Evolutionary conservation across 2,113 vertebrate species (phyloP), one percentile per base, ranked within the genome.

Genomic region (Eidolon helvum): DNA sequence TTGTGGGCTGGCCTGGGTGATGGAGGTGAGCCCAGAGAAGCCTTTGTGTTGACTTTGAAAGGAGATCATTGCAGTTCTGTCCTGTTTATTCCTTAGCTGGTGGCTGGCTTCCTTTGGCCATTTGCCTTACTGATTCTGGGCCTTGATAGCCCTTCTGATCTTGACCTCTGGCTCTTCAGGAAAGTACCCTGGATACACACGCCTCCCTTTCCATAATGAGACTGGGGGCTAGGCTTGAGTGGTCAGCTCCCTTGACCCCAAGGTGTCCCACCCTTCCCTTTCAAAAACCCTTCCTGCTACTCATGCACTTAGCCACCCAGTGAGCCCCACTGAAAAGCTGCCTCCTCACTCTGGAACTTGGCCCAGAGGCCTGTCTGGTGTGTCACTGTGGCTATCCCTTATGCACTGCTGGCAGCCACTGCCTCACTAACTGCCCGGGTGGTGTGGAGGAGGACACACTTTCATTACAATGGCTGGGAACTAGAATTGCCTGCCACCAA

Each of bases 31-130:
- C 78, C 48, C 2, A 1, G 28, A 43, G 77, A 95, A 91, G 22
- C 78, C 89, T 94, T 90, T 90, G 91, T 89, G 50, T 88, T 95
- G 87, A 85, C 82, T 97, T 80, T 87, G 85, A 94, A 87, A 93
- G 59, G 69, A 92, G 82, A 77, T 84, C 57, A 77, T 50, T 61
- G 78, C 18, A 82, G 68, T 72, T 68, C 48, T 86, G 88, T 82
- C 91, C 50, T 91, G 69, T 97, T 97, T 94, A 59, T 92, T 96
- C 16, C 72, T 72, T 82, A 72, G 84, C 75, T 79, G 30, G 68
- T 84, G 24, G n/a, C 57, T 91, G 91, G 78, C 43, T 93, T 88
- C 87, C 84, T 4, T 24, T 72, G 66, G 71, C 61, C 28, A 1
- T 85, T 91, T 66, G 71, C 72, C 53, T 94, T 95, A 91, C 48